Evolutionary conservation across 2,888 invertebrate genomes (phyloP).

Genomic region (Agrilus cyanescens): DNA sequence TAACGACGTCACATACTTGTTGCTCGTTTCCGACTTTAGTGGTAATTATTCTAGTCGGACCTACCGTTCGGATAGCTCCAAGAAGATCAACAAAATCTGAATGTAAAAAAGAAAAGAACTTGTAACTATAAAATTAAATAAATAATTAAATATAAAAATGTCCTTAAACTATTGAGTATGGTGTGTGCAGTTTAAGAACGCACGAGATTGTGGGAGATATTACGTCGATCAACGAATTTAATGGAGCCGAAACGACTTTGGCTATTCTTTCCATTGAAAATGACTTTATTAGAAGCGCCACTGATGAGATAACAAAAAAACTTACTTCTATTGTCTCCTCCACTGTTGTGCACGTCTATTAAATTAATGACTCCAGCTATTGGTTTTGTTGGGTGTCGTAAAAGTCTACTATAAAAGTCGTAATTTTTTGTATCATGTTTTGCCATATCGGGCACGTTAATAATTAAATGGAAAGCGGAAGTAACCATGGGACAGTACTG

Average conservation of each 20-base stretch:
- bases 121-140: too few relatives aligned
- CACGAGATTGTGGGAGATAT: too few relatives aligned
- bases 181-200: too few relatives aligned
- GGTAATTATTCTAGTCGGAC: slow-evolving; percentile 48
- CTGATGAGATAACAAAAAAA: slow-evolving; percentile 23
- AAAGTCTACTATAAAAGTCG: slow-evolving; percentile 39
- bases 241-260: too few relatives aligned
- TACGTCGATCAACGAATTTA: too few relatives aligned
- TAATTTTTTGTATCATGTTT: slow-evolving; percentile 43
- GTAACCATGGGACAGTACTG: slow-evolving; percentile 53
- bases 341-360: slow-evolving; percentile 40
- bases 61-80: slow-evolving; percentile 53
- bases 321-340: slow-evolving; percentile 25
- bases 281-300: too few relatives aligned
- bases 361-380: slow-evolving; percentile 42
- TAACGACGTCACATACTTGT: slow-evolving; percentile 52
- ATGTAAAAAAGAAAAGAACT: slow-evolving; percentile 8
- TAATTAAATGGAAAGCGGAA: slow-evolving; percentile 49
- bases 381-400: slow-evolving; percentile 55
- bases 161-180: too few relatives aligned
- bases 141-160: too few relatives aligned
- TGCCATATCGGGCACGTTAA: slow-evolving; percentile 42
- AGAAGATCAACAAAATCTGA: slow-evolving; percentile 52
- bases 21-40: slow-evolving; percentile 47
- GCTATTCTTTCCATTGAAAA: too few relatives aligned